Evolutionary conservation across 2,113 vertebrate species (phyloP).

Genomic region (Lasiurus borealis): DNA sequence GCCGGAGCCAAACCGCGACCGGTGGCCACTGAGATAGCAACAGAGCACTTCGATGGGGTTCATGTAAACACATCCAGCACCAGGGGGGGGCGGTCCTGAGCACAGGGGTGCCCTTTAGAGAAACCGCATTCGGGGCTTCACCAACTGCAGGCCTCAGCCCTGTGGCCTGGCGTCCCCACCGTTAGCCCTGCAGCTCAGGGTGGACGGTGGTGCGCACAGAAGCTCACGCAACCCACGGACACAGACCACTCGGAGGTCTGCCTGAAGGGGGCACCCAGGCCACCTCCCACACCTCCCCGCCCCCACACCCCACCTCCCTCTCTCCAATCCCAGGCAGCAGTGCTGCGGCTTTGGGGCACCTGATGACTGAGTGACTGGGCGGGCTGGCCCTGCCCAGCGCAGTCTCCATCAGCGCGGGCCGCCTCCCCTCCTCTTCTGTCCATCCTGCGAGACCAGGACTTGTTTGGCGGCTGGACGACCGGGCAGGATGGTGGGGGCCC

Average conservation of each 20-base stretch:
- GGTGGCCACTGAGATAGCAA: neutral
- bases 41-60: neutral
- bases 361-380: neutral
- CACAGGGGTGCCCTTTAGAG: neutral
- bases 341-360: neutral
- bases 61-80: neutral
- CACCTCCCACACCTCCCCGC: neutral
- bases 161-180: neutral
- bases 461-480: too few relatives aligned
- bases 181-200: neutral
- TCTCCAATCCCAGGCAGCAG: neutral
- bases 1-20: neutral
- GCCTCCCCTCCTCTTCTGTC: too few relatives aligned
- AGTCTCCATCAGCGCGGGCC: too few relatives aligned
- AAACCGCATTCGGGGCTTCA: neutral
- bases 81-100: neutral
- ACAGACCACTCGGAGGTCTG: rapidly evolving
- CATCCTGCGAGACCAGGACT: neutral
- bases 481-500: neutral
- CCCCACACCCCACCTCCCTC: too few relatives aligned
- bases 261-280: neutral
- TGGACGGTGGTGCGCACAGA: neutral
- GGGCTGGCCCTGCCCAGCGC: rapidly evolving
- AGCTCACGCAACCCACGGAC: neutral
- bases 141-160: neutral